Evolutionary conservation across 2,888 invertebrate genomes (phyloP).

Genomic region (Epistrophe eligans): DNA sequence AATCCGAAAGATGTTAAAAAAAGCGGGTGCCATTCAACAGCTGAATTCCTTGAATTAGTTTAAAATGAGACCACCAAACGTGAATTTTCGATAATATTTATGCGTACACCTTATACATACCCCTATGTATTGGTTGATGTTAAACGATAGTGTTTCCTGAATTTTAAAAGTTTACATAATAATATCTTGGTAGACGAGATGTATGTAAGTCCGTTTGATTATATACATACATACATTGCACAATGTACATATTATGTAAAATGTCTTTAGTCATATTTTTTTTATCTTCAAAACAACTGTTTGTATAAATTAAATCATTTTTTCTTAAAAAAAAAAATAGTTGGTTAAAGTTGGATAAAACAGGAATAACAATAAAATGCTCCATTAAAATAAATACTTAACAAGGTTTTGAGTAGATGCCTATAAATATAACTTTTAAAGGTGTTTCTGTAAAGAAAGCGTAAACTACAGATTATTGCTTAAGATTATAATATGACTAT

Average conservation of each 20-base stretch:
- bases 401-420: neutral
- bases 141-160: conserved; percentile 5
- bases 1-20: too few species aligned
- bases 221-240: neutral
- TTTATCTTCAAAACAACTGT: neutral
- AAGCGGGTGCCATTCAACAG: neutral
- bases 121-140: neutral
- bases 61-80: neutral
- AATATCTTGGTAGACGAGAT: too few species aligned
- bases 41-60: neutral
- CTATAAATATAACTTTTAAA: too few species aligned
- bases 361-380: neutral
- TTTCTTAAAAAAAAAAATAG: neutral
- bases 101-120: neutral
- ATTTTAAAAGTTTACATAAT: neutral
- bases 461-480: too few species aligned
- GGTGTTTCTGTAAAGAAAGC: too few species aligned
- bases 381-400: neutral
- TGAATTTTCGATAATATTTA: neutral
- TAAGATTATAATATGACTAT: too few species aligned
- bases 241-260: too few species aligned
- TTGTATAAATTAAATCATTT: neutral
- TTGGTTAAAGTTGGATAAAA: neutral
- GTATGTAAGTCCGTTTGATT: neutral
- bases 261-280: too few species aligned